Conservation (phyloP, 2,113 vertebrate species). For the Eptesicus fuscus region DNA sequence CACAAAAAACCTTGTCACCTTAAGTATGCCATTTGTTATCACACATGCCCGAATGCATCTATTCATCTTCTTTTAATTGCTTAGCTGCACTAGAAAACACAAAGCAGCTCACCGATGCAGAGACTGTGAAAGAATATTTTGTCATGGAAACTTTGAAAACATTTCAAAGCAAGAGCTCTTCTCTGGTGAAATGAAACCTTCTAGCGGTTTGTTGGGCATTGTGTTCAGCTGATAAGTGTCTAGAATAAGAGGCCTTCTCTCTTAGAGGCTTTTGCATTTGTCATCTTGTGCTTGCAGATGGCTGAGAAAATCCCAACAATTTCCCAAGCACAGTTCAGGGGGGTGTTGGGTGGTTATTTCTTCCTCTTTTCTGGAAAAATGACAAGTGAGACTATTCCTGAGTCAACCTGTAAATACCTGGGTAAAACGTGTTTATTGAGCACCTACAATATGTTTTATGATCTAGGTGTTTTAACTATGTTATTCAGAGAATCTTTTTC, state of each 20-base stretch:
- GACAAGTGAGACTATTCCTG: not conserved
- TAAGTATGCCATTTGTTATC: constrained; percentile 74
- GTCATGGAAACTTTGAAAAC: constrained; percentile 73
- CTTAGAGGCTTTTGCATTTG: not conserved
- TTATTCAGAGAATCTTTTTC: not conserved
- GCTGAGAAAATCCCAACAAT: not conserved
- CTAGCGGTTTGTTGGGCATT: constrained; percentile 38
- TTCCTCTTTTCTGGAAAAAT: constrained; percentile 6
- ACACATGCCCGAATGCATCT: constrained; percentile 60
- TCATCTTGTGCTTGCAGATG: not conserved
- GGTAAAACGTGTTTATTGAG: not conserved
- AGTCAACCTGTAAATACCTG: not conserved
- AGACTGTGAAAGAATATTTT: constrained; percentile 69
- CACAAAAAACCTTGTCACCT: constrained; percentile 75
- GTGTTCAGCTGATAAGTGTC: constrained; percentile 45
- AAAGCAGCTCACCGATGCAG: constrained; percentile 69
- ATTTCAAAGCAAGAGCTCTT: constrained; percentile 66
- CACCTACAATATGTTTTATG: not conserved
- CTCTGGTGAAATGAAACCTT: constrained; percentile 51
- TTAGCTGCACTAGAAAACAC: constrained; percentile 65
- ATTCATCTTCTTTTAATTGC: constrained; percentile 78
- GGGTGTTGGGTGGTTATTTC: not conserved
- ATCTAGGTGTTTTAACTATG: not conserved
- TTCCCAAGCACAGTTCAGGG: not conserved
- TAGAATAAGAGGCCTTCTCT: constrained; percentile 16